Evolutionary conservation across 2,113 vertebrate species (phyloP).

Genomic region (Ia io): DNA sequence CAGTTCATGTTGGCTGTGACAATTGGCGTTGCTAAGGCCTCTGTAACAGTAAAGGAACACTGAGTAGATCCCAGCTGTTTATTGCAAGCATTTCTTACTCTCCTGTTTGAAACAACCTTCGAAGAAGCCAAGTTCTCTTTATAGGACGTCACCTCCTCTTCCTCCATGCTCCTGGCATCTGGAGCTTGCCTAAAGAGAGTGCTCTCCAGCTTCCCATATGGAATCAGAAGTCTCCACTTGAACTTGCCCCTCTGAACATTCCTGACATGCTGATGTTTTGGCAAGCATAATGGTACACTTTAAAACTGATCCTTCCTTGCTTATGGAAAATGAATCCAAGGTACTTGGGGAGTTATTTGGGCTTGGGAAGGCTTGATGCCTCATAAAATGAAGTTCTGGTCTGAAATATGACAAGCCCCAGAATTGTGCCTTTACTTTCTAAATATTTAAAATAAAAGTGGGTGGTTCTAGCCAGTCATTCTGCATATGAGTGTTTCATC

Average conservation of each 20-base stretch:
- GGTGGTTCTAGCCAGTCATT: not conserved
- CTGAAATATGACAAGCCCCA: not conserved
- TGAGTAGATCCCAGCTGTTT: conserved; percentile 20
- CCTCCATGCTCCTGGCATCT: not conserved
- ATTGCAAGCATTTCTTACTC: conserved; percentile 12
- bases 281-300: not conserved
- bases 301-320: conserved; percentile 23
- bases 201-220: not conserved
- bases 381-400: conserved; percentile 17
- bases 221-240: conserved; percentile 36
- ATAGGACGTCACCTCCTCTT: not conserved
- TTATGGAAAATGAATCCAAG: conserved; percentile 23
- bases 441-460: conserved; percentile 22
- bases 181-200: not conserved
- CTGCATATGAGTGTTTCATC: not conserved
- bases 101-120: not conserved
- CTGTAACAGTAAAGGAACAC: not conserved
- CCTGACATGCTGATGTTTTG: conserved; percentile 43
- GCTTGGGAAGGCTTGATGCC: conserved; percentile 29
- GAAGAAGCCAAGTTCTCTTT: not conserved
- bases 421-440: not conserved
- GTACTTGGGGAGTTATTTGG: conserved; percentile 10
- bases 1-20: not conserved
- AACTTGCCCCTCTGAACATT: conserved; percentile 9
- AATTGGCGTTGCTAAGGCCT: not conserved